Conservation (phyloP, 2,113 vertebrate species). For the Lepidothrix coronata region DNA sequence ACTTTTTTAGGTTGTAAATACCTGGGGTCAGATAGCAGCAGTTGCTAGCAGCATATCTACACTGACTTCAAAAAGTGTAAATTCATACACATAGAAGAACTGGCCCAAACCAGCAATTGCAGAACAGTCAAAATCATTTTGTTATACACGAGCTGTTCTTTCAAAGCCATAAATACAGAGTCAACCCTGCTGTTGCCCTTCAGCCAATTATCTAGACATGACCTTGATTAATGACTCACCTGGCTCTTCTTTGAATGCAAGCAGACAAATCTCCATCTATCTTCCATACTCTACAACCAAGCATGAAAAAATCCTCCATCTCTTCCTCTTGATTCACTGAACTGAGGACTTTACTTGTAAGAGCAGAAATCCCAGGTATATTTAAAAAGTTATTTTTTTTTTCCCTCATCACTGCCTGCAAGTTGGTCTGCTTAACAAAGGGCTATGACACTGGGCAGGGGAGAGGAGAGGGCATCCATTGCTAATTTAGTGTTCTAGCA, state of each 20-base stretch:
- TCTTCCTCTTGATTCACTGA: not conserved
- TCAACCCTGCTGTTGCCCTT: not conserved
- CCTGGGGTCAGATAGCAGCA: not conserved
- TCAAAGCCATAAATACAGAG: not conserved
- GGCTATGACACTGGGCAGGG: fast-evolving
- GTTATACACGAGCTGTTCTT: not conserved
- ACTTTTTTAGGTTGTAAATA: not conserved
- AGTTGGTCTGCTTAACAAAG: not conserved
- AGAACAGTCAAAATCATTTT: not conserved
- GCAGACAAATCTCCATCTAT: not conserved
- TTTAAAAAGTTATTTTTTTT: not conserved
- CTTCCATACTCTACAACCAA: not conserved
- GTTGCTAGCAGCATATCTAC: not conserved
- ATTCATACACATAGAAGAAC: not conserved
- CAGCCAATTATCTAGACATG: not conserved
- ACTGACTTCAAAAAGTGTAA: not conserved
- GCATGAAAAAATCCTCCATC: not conserved
- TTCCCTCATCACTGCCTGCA: not conserved
- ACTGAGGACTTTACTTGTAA: not conserved
- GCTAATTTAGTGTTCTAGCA: not conserved
- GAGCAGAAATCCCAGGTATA: not conserved
- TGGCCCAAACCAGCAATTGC: not conserved
- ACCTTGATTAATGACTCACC: not conserved
- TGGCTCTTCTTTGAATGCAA: not conserved
- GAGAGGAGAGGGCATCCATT: not conserved